Percentiles rank a stretch among this genome's conserved stretches.
phyloP scores from a whole-genome alignment of 2,797 vertebrate species.

The Eutrigla gurnardus region DNA sequence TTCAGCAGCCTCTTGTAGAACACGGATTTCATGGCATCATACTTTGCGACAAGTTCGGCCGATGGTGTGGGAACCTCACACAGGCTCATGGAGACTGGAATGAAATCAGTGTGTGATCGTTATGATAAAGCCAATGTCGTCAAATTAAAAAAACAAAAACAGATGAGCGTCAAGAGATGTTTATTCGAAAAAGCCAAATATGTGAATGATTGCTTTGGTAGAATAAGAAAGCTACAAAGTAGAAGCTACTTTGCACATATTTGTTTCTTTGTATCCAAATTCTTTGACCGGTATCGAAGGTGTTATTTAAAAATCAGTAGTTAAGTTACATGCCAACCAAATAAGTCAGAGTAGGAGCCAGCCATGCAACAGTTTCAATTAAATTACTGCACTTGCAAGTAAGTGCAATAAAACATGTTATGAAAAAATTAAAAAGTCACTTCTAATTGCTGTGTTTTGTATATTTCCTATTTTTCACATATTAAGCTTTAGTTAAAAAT shows the following conservation, averaged over 20 bases:
- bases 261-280: slow-evolving; percentile 1
- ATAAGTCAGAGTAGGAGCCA: neutral
- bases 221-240: neutral
- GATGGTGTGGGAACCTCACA: slow-evolving; percentile 56
- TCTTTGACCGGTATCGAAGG: neutral
- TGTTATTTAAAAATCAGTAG: slow-evolving; percentile 10
- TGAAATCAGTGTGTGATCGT: slow-evolving; percentile 1
- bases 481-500: neutral
- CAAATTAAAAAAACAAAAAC: neutral
- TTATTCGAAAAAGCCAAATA: neutral
- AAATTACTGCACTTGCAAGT: neutral
- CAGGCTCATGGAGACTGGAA: slow-evolving; percentile 81
- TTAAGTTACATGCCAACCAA: neutral
- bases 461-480: neutral
- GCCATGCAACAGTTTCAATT: neutral
- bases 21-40: slow-evolving; percentile 44
- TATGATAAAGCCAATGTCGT: neutral
- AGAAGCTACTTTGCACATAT: slow-evolving; percentile 1
- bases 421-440: neutral
- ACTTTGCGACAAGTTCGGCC: slow-evolving; percentile 77
- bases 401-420: neutral
- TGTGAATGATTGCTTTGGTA: neutral
- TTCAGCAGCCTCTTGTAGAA: slow-evolving; percentile 71
- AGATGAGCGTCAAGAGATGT: neutral
- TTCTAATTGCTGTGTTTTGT: neutral